A percentile compares a stretch with the other conserved stretches of the same genome.
phyloP scores from a whole-genome alignment of 2,888 invertebrate species.

The Stomorhina lunata region DNA sequence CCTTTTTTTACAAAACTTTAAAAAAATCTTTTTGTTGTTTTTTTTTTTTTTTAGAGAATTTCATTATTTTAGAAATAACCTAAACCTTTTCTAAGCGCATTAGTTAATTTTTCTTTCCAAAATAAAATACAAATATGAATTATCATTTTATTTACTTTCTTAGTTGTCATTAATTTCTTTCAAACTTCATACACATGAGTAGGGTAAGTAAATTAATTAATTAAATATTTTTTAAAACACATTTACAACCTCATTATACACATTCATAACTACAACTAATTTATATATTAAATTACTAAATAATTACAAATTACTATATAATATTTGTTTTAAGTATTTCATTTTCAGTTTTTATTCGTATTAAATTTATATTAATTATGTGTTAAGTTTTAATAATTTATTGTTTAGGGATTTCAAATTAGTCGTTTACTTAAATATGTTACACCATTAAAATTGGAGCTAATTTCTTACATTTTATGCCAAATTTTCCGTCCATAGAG shows the following conservation, averaged over 20 bases:
- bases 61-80: too few relatives aligned
- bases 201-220: background rate
- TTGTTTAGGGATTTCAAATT: background rate
- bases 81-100: too few relatives aligned
- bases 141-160: background rate
- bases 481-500: too few relatives aligned
- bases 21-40: too few relatives aligned
- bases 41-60: too few relatives aligned
- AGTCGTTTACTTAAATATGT: background rate
- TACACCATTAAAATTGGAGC: background rate
- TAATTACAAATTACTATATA: conserved; percentile 71
- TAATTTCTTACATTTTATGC: background rate
- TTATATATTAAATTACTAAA: conserved; percentile 69
- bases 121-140: background rate
- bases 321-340: conserved; percentile 38
- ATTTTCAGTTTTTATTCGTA: conserved; percentile 4
- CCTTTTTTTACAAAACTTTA: too few relatives aligned
- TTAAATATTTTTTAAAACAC: conserved; percentile 51
- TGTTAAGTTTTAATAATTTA: background rate
- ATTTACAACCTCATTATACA: conserved; percentile 67
- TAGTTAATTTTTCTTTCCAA: background rate
- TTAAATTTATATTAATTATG: conserved; percentile 23
- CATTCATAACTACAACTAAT: conserved; percentile 54
- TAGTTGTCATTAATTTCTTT: background rate
- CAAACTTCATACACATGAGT: background rate